These are phyloP conservation scores for Carlito syrichta DNA, from an alignment of 2,113 vertebrate genomes.

Conservation along the genomic window DNA sequence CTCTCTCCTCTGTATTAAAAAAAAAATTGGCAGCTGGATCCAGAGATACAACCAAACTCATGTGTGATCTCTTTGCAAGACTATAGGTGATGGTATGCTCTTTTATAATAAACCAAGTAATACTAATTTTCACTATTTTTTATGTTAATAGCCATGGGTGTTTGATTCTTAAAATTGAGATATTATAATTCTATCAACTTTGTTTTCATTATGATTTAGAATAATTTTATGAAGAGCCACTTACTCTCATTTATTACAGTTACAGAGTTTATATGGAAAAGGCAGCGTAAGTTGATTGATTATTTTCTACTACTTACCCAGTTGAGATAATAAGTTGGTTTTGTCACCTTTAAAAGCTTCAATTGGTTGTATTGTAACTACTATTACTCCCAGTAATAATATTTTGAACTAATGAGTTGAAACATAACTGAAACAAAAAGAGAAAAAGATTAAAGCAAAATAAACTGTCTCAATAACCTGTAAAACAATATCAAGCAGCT, in stretches of 20 bases:
- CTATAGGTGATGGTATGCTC: neutral
- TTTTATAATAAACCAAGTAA: neutral
- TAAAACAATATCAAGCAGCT: neutral
- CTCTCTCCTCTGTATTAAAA: neutral
- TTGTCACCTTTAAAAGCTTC: neutral
- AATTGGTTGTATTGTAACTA: neutral
- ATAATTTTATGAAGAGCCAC: neutral
- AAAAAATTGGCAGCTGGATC: neutral
- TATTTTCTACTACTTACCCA: neutral
- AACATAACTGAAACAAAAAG: neutral
- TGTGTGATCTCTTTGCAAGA: neutral
- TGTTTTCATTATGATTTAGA: neutral
- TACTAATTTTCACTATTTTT: neutral
- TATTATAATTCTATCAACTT: neutral
- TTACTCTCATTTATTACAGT: neutral
- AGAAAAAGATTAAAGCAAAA: neutral
- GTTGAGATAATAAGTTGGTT: neutral
- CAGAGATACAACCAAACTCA: neutral
- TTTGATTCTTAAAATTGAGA: neutral
- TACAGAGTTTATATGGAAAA: neutral
- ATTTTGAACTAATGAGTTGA: neutral
- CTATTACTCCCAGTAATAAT: neutral
- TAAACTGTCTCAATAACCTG: neutral
- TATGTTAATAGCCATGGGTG: neutral
- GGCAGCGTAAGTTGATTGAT: neutral